Percentiles rank a stretch among this genome's conserved stretches.
phyloP scores from a whole-genome alignment of 2,797 vertebrate genomes.

The Harpagifer antarcticus region DNA sequence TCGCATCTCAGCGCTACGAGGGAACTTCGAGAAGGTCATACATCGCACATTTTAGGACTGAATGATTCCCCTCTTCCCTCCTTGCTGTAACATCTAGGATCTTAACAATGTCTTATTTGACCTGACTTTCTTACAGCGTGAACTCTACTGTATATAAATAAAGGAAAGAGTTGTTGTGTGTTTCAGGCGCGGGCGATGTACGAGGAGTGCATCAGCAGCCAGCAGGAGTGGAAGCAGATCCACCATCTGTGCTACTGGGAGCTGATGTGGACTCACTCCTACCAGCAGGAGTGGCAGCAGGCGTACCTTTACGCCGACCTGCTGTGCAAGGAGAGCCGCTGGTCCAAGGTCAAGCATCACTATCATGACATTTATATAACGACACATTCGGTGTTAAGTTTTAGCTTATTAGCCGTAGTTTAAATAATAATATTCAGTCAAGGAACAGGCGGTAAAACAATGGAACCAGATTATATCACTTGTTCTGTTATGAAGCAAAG shows the following conservation, averaged over 20 bases:
- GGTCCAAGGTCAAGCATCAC: slow-evolving; percentile 88
- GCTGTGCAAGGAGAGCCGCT: slow-evolving; percentile 95
- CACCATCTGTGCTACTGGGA: slow-evolving; percentile 99
- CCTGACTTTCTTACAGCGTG: too few relatives aligned
- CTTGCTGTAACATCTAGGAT: too few relatives aligned
- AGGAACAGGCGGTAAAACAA: too few relatives aligned
- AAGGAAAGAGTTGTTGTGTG: not conserved
- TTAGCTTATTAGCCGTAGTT: too few relatives aligned
- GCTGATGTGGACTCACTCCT: slow-evolving; percentile 94
- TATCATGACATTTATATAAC: too few relatives aligned
- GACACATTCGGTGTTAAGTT: too few relatives aligned
- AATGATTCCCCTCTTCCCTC: too few relatives aligned
- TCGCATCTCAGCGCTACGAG: slow-evolving; percentile 90
- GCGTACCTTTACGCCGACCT: slow-evolving; percentile 93
- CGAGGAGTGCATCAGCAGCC: slow-evolving; percentile 91
- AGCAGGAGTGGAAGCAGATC: slow-evolving; percentile 96
- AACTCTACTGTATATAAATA: too few relatives aligned
- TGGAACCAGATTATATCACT: too few relatives aligned
- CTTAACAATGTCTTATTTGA: too few relatives aligned
- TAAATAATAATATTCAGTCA: too few relatives aligned
- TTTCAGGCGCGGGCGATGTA: slow-evolving; percentile 88
- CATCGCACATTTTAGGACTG: not conserved
- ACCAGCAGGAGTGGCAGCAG: slow-evolving; percentile 93
- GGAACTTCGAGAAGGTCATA: slow-evolving; percentile 91
- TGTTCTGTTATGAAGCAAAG: too few relatives aligned